Percentiles rank a stretch among this genome's conserved stretches.
phyloP scores from a whole-genome alignment of 2,797 vertebrate species.

The Megaceryle alcyon region DNA sequence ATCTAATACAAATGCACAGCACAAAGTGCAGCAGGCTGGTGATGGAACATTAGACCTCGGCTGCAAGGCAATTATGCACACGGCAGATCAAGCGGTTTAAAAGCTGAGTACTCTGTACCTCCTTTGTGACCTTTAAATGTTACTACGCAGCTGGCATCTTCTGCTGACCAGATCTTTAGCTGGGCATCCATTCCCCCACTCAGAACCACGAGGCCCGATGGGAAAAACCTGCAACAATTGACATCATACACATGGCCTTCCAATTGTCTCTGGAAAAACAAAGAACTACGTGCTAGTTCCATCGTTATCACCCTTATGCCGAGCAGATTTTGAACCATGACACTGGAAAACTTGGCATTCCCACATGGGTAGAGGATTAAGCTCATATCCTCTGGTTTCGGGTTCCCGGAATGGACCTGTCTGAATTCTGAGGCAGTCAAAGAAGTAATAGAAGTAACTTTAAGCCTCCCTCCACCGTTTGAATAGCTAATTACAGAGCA shows the following conservation, averaged over 20 bases:
- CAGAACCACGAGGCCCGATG: conserved; percentile 82
- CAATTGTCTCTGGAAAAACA: conserved; percentile 81
- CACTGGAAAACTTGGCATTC: background rate
- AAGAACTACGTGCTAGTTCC: conserved; percentile 67
- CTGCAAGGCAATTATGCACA: background rate
- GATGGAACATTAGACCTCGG: background rate
- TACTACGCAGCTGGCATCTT: conserved; percentile 79
- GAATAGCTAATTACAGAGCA: background rate
- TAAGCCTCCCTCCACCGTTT: background rate
- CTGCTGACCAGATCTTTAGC: conserved; percentile 83
- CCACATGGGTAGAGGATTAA: background rate
- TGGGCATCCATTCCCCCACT: conserved; percentile 84
- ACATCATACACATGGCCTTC: conserved; percentile 84
- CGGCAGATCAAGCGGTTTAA: background rate
- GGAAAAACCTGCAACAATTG: conserved; percentile 85
- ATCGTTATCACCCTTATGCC: background rate
- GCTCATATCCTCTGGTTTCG: background rate
- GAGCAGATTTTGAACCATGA: background rate
- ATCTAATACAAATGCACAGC: background rate
- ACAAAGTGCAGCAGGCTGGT: background rate
- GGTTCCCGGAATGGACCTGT: accelerated
- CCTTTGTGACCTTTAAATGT: conserved; percentile 84
- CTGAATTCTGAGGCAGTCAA: too few relatives aligned
- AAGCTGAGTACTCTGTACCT: conserved; percentile 60
- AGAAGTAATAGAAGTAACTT: too few relatives aligned